Evolutionary conservation across 2,113 vertebrate species (phyloP).

Genomic region (Zapornia atra): DNA sequence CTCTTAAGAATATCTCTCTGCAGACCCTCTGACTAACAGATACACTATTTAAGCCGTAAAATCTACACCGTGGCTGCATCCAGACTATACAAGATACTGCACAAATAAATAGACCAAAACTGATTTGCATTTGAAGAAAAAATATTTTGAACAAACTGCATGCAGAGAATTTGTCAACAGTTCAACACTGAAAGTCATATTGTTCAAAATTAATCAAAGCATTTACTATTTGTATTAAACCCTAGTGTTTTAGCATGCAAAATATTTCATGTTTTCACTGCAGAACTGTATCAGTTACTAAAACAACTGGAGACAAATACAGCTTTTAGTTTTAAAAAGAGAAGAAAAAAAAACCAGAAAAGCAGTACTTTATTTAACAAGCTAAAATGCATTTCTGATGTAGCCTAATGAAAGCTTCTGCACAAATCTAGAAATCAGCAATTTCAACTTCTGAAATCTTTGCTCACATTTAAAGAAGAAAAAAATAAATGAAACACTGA

Average conservation of each 20-base stretch:
- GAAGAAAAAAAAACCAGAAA: background rate
- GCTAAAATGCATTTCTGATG: background rate
- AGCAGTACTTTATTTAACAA: background rate
- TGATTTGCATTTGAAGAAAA: slow-evolving; percentile 56
- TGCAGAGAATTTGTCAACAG: slow-evolving; percentile 29
- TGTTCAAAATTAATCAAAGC: background rate
- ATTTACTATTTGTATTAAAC: background rate
- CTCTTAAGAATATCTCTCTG: slow-evolving; percentile 72
- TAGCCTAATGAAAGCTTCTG: background rate
- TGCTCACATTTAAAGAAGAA: background rate
- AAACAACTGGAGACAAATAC: background rate
- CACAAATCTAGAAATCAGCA: background rate
- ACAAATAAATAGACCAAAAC: slow-evolving; percentile 58
- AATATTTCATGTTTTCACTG: background rate
- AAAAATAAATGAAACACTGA: background rate
- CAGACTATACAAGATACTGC: slow-evolving; percentile 84
- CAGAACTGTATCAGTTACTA: background rate
- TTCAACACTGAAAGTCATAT: background rate
- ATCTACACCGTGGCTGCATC: slow-evolving; percentile 81
- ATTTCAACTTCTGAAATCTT: background rate
- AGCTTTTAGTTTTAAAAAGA: background rate
- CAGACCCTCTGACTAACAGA: slow-evolving; percentile 70
- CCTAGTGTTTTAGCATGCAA: background rate
- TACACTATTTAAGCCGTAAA: slow-evolving; percentile 73
- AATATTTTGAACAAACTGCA: slow-evolving; percentile 32